A percentile compares a stretch with the other conserved stretches of the same genome.
These are phyloP conservation scores for Hirtodrosophila confusa DNA, from an alignment of 2,888 invertebrate genomes.

Conservation along the genomic window DNA sequence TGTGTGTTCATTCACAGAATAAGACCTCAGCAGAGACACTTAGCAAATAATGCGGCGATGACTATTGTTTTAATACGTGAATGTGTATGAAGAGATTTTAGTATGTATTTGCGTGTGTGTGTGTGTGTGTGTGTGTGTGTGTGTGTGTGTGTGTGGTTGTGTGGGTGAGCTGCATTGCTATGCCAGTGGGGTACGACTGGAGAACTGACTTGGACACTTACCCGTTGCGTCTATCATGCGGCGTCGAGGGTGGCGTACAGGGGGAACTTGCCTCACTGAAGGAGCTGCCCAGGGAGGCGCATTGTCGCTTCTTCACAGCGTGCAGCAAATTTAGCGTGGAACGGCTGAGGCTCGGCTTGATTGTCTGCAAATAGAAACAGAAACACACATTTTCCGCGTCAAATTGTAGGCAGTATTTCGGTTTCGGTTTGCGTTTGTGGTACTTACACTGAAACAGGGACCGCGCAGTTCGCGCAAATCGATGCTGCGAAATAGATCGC, in stretches of 20 bases:
- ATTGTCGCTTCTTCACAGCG: constrained; percentile 84
- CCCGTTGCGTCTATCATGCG: constrained; percentile 83
- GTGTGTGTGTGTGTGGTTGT: constrained; percentile 14
- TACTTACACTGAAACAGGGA: constrained; percentile 89
- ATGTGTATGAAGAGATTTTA: constrained; percentile 20
- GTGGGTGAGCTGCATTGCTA: constrained; percentile 39
- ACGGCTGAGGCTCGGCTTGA: constrained; percentile 84
- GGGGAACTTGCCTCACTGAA: constrained; percentile 84
- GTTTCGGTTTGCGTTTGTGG: background rate
- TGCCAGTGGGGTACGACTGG: constrained; percentile 26
- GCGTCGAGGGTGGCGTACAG: constrained; percentile 84
- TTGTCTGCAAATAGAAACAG: constrained; percentile 76
- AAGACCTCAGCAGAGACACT: constrained; percentile 14
- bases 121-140: constrained; percentile 18
- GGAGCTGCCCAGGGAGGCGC: constrained; percentile 83
- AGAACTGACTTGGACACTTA: constrained; percentile 66
- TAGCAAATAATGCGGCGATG: constrained; percentile 26
- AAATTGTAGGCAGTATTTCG: too few relatives aligned
- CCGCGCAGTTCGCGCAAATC: constrained; percentile 95
- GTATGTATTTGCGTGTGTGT: constrained; percentile 32
- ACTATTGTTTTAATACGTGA: constrained; percentile 24
- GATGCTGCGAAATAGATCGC: constrained; percentile 94
- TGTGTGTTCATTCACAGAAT: background rate
- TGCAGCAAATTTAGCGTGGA: constrained; percentile 84
- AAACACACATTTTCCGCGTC: too few relatives aligned